Evolutionary conservation across 2,113 vertebrate genomes (phyloP).

Genomic region (Zosterops hypoxanthus): DNA sequence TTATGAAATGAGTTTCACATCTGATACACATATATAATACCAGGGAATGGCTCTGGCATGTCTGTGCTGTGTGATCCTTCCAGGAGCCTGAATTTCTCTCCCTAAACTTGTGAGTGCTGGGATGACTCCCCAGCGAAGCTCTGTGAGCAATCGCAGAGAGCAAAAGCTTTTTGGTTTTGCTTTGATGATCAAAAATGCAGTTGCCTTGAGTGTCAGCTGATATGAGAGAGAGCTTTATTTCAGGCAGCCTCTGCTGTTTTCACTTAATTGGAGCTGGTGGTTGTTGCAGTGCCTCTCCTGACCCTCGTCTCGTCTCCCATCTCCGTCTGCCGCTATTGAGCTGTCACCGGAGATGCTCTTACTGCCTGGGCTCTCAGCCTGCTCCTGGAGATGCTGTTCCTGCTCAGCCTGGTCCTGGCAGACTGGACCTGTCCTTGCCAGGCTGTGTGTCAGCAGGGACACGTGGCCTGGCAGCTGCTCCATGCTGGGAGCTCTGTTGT

Average conservation of each 20-base stretch:
- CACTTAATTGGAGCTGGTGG: neutral
- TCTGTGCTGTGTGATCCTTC: neutral
- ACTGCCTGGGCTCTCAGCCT: constrained; percentile 42
- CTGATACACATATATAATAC: neutral
- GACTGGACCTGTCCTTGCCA: neutral
- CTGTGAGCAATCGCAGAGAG: neutral
- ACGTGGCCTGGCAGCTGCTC: constrained; percentile 16
- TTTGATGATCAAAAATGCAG: constrained; percentile 40
- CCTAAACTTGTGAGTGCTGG: neutral
- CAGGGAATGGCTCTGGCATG: neutral
- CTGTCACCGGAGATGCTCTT: constrained; percentile 2
- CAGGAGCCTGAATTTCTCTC: neutral
- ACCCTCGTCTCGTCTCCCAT: neutral
- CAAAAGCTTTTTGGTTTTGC: neutral
- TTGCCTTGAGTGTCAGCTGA: constrained; percentile 28
- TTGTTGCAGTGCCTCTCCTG: neutral
- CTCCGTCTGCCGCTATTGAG: neutral
- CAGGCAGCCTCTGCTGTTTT: constrained; percentile 4
- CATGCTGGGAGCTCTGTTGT: neutral
- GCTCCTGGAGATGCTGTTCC: constrained; percentile 37
- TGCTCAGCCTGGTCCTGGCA: constrained; percentile 27
- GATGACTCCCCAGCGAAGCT: neutral
- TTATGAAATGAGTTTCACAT: neutral
- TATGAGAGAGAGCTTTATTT: constrained; percentile 14
- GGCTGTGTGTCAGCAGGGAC: constrained; percentile 12